Evolutionary conservation across 2,888 invertebrate species (phyloP).

Genomic region (Drosophila putrida): DNA sequence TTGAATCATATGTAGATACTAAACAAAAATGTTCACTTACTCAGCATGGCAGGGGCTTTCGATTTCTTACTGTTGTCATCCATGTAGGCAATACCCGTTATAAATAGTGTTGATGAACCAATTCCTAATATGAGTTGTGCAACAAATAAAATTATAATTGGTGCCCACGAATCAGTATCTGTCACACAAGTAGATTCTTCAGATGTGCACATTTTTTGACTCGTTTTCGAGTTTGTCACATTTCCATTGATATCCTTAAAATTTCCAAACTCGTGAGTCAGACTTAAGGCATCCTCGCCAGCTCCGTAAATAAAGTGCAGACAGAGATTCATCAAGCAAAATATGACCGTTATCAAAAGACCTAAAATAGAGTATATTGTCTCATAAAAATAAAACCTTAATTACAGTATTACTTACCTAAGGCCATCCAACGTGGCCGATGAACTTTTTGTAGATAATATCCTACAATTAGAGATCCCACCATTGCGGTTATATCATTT

Average conservation of each 20-base stretch:
- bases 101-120: conserved; percentile 88
- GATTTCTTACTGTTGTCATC: conserved; percentile 90
- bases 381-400: background rate
- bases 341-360: conserved; percentile 87
- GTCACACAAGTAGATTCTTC: conserved; percentile 31
- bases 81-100: conserved; percentile 89
- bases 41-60: conserved; percentile 89
- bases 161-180: conserved; percentile 83
- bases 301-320: conserved; percentile 90
- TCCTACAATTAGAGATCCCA: conserved; percentile 88
- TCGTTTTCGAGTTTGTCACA: conserved; percentile 63
- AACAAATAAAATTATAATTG: conserved; percentile 86
- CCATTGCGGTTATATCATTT: conserved; percentile 90
- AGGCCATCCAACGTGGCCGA: conserved; percentile 90
- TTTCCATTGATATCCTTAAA: conserved; percentile 67
- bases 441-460: conserved; percentile 90
- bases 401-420: conserved; percentile 78
- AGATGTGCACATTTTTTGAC: conserved; percentile 11
- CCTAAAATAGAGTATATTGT: conserved; percentile 72
- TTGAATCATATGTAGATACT: too few species aligned
- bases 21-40: conserved; percentile 80
- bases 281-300: conserved; percentile 88
- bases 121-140: conserved; percentile 90
- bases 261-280: conserved; percentile 87
- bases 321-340: conserved; percentile 88